These are phyloP conservation scores for Gymnocheta viridis DNA, from an alignment of 2,888 invertebrate genomes.

Conservation along the genomic window DNA sequence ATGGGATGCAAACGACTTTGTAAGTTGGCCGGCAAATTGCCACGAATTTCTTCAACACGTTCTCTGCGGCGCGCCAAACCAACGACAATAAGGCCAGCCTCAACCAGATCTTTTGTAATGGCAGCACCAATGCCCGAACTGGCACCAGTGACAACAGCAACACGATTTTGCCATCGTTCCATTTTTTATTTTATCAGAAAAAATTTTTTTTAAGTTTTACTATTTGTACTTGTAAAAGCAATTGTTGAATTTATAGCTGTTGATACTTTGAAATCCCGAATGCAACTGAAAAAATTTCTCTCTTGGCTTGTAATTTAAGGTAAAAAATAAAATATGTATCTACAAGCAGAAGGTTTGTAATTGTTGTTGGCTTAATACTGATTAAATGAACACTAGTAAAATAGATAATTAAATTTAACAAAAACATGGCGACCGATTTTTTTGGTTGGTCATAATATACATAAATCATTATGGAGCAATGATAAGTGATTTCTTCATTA, in stretches of 20 bases:
- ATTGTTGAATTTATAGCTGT: background rate
- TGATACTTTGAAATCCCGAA: slow-evolving; percentile 14
- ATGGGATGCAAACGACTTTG: slow-evolving; percentile 78
- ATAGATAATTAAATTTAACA: too few relatives aligned
- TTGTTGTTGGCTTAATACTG: too few relatives aligned
- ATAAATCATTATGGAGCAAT: too few relatives aligned
- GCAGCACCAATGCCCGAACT: slow-evolving; percentile 85
- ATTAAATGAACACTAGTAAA: too few relatives aligned
- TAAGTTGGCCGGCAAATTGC: slow-evolving; percentile 69
- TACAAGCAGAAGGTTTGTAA: background rate
- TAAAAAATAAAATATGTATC: background rate
- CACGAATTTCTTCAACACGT: slow-evolving; percentile 79
- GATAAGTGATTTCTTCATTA: too few relatives aligned
- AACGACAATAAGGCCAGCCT: slow-evolving; percentile 83
- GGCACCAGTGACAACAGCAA: slow-evolving; percentile 86
- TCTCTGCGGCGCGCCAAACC: slow-evolving; percentile 83
- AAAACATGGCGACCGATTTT: too few relatives aligned
- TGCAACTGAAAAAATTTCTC: slow-evolving; percentile 18
- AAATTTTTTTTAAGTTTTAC: background rate
- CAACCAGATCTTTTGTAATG: slow-evolving; percentile 81
- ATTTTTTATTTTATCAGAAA: slow-evolving; percentile 74
- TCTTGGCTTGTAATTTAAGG: slow-evolving; percentile 26
- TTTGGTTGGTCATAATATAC: too few relatives aligned
- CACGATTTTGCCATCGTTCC: slow-evolving; percentile 85
- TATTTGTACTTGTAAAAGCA: background rate